These are phyloP conservation scores for Popillia japonica DNA, from an alignment of 1,140 invertebrate genomes.

Conservation along the genomic window DNA sequence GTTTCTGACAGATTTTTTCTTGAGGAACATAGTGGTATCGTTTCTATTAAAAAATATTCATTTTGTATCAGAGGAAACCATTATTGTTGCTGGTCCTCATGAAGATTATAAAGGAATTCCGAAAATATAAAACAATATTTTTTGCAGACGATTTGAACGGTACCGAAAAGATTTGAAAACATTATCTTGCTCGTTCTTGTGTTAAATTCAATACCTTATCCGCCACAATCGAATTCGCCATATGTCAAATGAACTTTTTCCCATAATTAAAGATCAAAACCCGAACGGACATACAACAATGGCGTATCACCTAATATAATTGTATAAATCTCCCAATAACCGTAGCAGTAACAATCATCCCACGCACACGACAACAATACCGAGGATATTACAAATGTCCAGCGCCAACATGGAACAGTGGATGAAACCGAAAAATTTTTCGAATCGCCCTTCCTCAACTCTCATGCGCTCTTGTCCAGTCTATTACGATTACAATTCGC, in stretches of 20 bases:
- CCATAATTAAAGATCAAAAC: constrained; percentile 26
- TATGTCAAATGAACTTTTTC: background rate
- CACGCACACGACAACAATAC: constrained; percentile 16
- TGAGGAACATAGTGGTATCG: background rate
- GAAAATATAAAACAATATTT: too few species aligned
- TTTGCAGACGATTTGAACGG: too few species aligned
- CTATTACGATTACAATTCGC: background rate
- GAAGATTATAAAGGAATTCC: too few species aligned
- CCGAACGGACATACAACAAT: background rate
- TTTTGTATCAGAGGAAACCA: background rate
- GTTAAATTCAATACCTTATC: background rate
- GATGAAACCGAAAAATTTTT: constrained; percentile 15
- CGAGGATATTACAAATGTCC: constrained; percentile 5
- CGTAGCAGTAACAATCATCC: constrained; percentile 15
- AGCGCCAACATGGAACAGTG: too few species aligned
- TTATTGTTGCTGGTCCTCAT: too few species aligned
- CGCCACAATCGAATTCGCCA: too few species aligned
- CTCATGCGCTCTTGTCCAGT: background rate
- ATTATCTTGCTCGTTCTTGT: background rate
- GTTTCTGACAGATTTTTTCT: constrained; percentile 44
- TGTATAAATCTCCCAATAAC: background rate
- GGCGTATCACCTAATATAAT: constrained; percentile 1
- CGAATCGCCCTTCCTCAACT: background rate
- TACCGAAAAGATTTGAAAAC: too few species aligned
- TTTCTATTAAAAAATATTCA: constrained; percentile 37